Evolutionary conservation across 2,888 invertebrate genomes (phyloP).

Genomic region (Athalia circularis): DNA sequence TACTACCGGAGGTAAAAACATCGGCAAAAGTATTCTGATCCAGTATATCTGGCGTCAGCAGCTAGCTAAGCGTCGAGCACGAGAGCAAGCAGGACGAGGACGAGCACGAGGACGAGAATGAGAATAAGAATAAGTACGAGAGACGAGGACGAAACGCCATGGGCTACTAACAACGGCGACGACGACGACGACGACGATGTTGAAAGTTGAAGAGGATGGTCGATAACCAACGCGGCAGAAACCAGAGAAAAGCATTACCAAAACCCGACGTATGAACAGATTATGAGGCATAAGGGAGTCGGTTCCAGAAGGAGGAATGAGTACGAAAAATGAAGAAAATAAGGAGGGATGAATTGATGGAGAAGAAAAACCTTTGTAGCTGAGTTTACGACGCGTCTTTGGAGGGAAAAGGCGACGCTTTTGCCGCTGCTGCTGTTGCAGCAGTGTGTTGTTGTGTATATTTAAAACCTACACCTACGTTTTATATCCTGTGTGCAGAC

Average conservation of each 20-base stretch:
- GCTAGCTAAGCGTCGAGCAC: no score
- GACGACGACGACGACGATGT: not conserved
- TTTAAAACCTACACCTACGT: not conserved
- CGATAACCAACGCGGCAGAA: conserved; percentile 12
- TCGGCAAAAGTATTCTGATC: not conserved
- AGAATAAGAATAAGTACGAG: no score
- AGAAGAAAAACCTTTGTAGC: conserved; percentile 11
- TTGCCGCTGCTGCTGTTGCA: not conserved
- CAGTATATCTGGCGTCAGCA: no score
- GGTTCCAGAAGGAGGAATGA: no score
- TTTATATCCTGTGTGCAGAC: no score
- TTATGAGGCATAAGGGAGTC: no score
- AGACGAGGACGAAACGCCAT: no score
- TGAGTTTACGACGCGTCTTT: not conserved
- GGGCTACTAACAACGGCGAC: not conserved
- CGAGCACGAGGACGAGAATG: no score
- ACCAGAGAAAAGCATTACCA: no score
- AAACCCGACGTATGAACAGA: no score
- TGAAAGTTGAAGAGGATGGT: conserved; percentile 11
- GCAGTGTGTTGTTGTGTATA: conserved; percentile 12
- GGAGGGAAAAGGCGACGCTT: not conserved
- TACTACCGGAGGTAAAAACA: conserved; percentile 32
- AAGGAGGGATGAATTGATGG: not conserved
- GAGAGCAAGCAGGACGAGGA: no score
- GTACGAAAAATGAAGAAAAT: not conserved